Evolutionary conservation across 2,797 vertebrate genomes (phyloP).

Genomic region (Steatocranus sp.): DNA sequence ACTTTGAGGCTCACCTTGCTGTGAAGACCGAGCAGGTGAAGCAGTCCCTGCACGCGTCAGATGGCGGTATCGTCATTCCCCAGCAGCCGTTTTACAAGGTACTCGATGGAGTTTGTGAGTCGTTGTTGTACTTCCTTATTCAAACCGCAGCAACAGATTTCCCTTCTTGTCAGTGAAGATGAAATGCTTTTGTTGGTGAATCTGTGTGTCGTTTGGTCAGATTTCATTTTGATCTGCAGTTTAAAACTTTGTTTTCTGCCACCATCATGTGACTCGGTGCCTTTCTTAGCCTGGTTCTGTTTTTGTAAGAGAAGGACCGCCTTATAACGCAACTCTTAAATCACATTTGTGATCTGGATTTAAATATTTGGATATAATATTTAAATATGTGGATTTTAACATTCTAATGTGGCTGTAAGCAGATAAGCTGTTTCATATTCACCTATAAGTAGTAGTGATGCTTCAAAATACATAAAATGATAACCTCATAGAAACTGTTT

Average conservation of each 20-base stretch:
- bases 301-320: accelerated
- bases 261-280: neutral
- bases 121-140: accelerated
- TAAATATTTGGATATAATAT: neutral
- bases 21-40: slow-evolving; percentile 95
- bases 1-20: slow-evolving; percentile 94
- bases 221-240: neutral
- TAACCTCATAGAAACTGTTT: neutral
- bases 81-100: slow-evolving; percentile 90
- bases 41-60: slow-evolving; percentile 88
- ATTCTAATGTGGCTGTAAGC: neutral
- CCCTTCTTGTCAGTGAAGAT: accelerated
- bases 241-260: neutral
- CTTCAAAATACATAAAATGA: neutral
- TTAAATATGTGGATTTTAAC: neutral
- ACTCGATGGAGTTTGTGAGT: neutral
- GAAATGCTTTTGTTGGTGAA: neutral
- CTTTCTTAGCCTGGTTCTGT: neutral
- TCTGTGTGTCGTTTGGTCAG: neutral
- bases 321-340: accelerated
- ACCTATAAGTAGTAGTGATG: neutral
- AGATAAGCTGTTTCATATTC: neutral
- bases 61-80: slow-evolving; percentile 84
- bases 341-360: neutral
- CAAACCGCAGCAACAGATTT: accelerated